Evolutionary conservation across 2,888 invertebrate species (phyloP).

Genomic region (Alviniconcha strummeri): DNA sequence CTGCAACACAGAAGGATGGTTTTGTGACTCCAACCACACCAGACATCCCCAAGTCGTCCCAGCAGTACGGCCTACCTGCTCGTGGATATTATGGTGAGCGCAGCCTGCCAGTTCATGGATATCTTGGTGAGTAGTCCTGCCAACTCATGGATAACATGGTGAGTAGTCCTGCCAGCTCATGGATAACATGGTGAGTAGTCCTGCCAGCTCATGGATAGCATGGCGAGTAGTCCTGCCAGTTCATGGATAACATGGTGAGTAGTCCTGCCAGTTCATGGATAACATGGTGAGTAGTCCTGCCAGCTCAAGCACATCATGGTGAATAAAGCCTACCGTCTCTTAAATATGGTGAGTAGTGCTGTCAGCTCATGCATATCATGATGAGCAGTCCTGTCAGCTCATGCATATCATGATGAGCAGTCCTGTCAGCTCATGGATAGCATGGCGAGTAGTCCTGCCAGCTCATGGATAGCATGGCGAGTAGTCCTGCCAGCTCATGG

Average conservation of each 20-base stretch:
- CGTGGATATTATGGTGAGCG: neutral
- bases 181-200: neutral
- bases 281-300: neutral
- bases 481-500: neutral
- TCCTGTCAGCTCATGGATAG: neutral
- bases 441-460: neutral
- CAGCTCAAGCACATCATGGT: neutral
- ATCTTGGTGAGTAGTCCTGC: neutral
- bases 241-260: neutral
- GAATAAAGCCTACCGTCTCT: neutral
- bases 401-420: neutral
- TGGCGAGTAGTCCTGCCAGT: neutral
- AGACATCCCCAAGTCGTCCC: constrained; percentile 46
- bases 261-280: neutral
- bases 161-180: neutral
- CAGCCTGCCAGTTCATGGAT: neutral
- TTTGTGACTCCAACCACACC: constrained; percentile 52
- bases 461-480: neutral
- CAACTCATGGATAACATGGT: neutral
- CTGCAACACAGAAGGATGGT: constrained; percentile 47
- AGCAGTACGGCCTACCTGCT: constrained; percentile 33
- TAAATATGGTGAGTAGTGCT: neutral
- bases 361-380: neutral
- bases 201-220: neutral
- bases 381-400: neutral